Evolutionary conservation across 2,888 invertebrate genomes (phyloP).

Genomic region (Idaea straminata): DNA sequence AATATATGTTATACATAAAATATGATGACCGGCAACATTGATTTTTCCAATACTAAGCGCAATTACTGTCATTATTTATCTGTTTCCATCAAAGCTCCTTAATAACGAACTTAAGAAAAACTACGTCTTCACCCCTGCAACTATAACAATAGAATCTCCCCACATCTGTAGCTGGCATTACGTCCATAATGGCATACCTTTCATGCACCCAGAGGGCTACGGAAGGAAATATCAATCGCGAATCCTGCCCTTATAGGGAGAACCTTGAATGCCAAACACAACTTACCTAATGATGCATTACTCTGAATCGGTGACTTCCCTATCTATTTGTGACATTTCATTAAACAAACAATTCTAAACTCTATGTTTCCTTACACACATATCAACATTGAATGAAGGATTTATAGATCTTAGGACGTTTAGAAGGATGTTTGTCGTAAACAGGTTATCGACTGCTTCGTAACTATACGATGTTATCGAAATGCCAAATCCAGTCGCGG

Average conservation of each 20-base stretch:
- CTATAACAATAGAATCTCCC: constrained; percentile 21
- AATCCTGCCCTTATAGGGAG: constrained; percentile 48
- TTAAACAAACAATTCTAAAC: constrained; percentile 22
- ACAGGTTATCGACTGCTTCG: constrained; percentile 45
- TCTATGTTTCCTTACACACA: rapidly evolving
- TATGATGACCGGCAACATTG: neutral
- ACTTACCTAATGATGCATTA: constrained; percentile 56
- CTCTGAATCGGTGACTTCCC: constrained; percentile 47
- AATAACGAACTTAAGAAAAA: neutral
- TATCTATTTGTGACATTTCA: constrained; percentile 35
- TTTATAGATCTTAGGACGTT: constrained; percentile 18
- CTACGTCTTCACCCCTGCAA: constrained; percentile 3
- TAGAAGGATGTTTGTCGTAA: constrained; percentile 33
- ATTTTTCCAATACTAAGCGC: neutral
- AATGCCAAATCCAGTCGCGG: constrained; percentile 41
- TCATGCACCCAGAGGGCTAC: constrained; percentile 32
- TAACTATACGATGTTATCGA: constrained; percentile 49
- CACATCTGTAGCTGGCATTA: constrained; percentile 34
- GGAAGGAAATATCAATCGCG: constrained; percentile 59
- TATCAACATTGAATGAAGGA: constrained; percentile 10
- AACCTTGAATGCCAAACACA: constrained; percentile 61
- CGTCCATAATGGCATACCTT: constrained; percentile 38
- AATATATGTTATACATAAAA: too few relatives aligned
- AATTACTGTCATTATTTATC: neutral
- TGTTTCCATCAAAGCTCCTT: neutral